Base-by-base conservation (phyloP, 2,113 vertebrate genomes). In the Gallinago media region DNA sequence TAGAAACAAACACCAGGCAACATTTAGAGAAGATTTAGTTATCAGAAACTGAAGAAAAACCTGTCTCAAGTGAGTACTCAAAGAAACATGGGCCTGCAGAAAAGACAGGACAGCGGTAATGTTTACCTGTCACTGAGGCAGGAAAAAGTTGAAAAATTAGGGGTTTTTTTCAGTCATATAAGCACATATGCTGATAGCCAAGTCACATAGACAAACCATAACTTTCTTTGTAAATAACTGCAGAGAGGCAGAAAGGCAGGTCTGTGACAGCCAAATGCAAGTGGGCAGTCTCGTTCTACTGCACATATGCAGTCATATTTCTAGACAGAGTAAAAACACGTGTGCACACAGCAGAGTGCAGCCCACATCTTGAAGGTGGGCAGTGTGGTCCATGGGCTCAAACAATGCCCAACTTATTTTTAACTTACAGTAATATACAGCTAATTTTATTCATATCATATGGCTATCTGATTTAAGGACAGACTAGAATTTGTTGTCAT, bases 261-360 rank as follows among this genome's bases (percentile, higher is more conserved):
- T 71, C 15, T 56, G 6, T 9, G 20, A 52, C 23, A 44, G 23
- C 2, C 20, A 84, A 54, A 63, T 14, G 0, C 20, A 70, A 54
- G 27, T 0, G 0, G 13, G 21, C 9, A 56, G 25, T 32, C 32
- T 38, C 1, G 0, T 19, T 62, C 29, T 54, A n/a, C 25, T 38
- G 5, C 3, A 32, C 1, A 6, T 4, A 27, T 0, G 6, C 23
- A 61, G 40, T 7, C 15, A 1, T 3, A 32, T 32, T 66, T 55
- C 59, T 14, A 70, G 50, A 62, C 7, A 29, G 17, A 56, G 5
- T 31, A 17, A 80, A 65, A 87, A 19, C 15, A 44, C 4, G 0
- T 2, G 26, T 6, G 7, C 17, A 32, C 17, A 20, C 2, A 65
- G 34, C 26, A 73, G 12, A 61, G 13, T 3, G 7, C 4, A 82